Percentiles rank a stretch among this genome's conserved stretches.
These are phyloP conservation scores for Tipula helvola DNA, from an alignment of 2,888 invertebrate species.

Conservation along the genomic window DNA sequence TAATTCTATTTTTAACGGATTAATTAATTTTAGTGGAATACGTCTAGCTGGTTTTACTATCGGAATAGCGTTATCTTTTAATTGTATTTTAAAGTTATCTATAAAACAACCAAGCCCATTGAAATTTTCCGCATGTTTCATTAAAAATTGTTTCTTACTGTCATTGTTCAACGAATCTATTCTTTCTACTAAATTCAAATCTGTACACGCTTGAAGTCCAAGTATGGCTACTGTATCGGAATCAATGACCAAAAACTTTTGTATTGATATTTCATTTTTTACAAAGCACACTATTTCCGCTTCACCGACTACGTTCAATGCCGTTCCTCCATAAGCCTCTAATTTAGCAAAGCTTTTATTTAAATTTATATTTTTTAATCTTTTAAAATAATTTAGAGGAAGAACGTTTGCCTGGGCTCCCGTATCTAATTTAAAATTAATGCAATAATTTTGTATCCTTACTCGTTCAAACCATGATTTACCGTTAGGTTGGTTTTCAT, in stretches of 20 bases:
- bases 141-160: neutral
- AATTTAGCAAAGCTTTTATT: neutral
- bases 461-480: neutral
- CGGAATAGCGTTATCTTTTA: neutral
- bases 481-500: neutral
- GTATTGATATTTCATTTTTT: neutral
- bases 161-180: neutral
- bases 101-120: constrained; percentile 9
- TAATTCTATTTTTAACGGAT: neutral
- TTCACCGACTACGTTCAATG: no score
- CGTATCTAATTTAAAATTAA: constrained; percentile 6
- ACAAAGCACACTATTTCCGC: neutral
- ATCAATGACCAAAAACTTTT: constrained; percentile 7
- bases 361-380: neutral
- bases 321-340: neutral
- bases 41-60: constrained; percentile 11
- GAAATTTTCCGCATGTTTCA: constrained; percentile 1
- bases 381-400: neutral
- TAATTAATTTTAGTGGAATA: neutral
- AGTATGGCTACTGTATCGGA: neutral
- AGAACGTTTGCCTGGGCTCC: constrained; percentile 4
- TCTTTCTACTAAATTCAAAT: neutral
- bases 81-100: neutral
- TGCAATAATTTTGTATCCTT: neutral
- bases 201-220: neutral